phyloP scores from a whole-genome alignment of 92 coral and sea anemone genomes.

The Porites divaricata region DNA sequence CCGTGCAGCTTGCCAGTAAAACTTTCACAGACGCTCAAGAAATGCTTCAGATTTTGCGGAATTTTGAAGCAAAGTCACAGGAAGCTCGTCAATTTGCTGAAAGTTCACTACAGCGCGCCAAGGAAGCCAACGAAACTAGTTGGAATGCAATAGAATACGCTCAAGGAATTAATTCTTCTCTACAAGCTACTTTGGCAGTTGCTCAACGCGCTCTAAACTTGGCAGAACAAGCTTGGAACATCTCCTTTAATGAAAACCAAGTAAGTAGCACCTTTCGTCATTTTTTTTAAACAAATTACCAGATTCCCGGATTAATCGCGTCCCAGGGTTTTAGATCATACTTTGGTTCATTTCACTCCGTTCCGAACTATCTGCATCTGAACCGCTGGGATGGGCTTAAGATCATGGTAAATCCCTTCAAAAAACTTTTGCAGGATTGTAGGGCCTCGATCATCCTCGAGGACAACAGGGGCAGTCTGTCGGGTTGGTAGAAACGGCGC shows the following conservation, averaged over 20 bases:
- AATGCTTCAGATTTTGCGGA: conserved; percentile 69
- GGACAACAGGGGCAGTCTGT: too few species aligned
- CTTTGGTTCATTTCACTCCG: too few species aligned
- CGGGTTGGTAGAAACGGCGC: too few species aligned
- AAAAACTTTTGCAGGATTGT: too few species aligned
- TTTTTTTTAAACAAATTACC: too few species aligned
- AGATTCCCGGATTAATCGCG: too few species aligned
- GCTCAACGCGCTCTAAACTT: conserved; percentile 56
- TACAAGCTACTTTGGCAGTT: conserved; percentile 68
- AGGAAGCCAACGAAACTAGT: conserved; percentile 74
- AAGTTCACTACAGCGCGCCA: conserved; percentile 64
- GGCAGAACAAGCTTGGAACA: conserved; percentile 66
- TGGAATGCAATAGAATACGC: conserved; percentile 72
- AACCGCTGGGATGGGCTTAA: too few species aligned
- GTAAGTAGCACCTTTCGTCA: conserved; percentile 40
- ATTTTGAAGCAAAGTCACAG: conserved; percentile 69
- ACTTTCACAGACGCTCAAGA: conserved; percentile 77
- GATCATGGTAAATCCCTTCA: too few species aligned
- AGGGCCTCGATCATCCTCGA: too few species aligned
- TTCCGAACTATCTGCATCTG: too few species aligned
- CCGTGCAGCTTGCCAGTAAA: conserved; percentile 76
- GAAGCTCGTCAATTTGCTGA: conserved; percentile 79
- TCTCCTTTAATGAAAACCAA: conserved; percentile 80
- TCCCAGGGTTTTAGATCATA: too few species aligned
- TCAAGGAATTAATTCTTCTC: conserved; percentile 66